A percentile compares a stretch with the other conserved stretches of the same genome.
Conservation (phyloP, 2,888 invertebrate species). For the Anaspis maculata region DNA sequence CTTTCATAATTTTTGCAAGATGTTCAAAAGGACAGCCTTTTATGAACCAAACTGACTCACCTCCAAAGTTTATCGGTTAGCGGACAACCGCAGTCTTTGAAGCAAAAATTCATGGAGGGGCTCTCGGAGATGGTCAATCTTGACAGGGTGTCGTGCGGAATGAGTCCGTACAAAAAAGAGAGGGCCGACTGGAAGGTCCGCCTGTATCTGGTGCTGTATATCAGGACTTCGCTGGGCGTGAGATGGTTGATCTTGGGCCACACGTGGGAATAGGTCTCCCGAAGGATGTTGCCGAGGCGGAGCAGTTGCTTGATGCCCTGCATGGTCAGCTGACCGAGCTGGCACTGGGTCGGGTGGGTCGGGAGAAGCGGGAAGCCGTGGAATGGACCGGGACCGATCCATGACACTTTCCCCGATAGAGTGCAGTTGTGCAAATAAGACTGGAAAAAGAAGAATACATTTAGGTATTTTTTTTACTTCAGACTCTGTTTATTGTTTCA, state of each 20-base stretch:
- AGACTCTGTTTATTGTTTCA: too few species aligned
- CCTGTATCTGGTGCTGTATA: constrained; percentile 76
- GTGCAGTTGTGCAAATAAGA: constrained; percentile 51
- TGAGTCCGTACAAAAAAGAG: constrained; percentile 65
- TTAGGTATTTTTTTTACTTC: too few species aligned
- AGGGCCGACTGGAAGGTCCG: constrained; percentile 87
- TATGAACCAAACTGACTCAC: too few species aligned
- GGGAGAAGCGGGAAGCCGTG: constrained; percentile 78
- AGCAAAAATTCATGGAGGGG: constrained; percentile 78
- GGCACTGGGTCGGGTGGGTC: constrained; percentile 57
- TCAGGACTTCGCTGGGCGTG: constrained; percentile 52
- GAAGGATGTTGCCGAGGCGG: constrained; percentile 63
- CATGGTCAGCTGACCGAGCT: constrained; percentile 78
- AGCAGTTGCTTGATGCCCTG: constrained; percentile 75
- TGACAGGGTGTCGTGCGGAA: constrained; percentile 57
- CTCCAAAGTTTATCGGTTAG: constrained; percentile 54
- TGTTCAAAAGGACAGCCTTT: too few species aligned
- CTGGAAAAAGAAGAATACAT: constrained; percentile 39
- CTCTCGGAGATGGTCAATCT: constrained; percentile 64
- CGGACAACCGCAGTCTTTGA: constrained; percentile 75
- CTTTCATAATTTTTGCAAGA: constrained; percentile 3
- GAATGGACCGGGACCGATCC: constrained; percentile 74
- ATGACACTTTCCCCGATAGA: constrained; percentile 53
- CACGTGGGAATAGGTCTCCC: constrained; percentile 47
- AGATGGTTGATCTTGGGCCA: constrained; percentile 44